These are phyloP conservation scores for Herpailurus yagouaroundi DNA, from an alignment of 2,113 vertebrate species.

Conservation along the genomic window DNA sequence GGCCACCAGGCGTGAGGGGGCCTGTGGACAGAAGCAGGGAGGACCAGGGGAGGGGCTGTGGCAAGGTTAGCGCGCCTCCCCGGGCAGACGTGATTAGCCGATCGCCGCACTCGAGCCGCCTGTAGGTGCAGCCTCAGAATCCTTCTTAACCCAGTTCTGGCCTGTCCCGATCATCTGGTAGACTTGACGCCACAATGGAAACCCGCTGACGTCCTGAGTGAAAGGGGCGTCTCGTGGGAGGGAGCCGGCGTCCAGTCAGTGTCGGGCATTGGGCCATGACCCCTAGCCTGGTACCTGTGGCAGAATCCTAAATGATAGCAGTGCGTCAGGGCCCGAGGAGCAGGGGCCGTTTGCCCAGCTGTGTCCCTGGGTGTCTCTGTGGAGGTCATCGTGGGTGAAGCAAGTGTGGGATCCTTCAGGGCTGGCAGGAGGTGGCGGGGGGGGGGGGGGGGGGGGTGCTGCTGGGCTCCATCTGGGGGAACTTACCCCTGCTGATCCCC, in stretches of 20 bases:
- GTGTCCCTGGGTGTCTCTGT: background rate
- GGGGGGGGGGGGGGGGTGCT: too few relatives aligned
- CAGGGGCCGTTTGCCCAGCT: background rate
- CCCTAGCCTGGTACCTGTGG: background rate
- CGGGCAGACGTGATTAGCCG: background rate
- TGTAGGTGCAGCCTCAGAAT: background rate
- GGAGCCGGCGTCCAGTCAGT: background rate
- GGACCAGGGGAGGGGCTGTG: background rate
- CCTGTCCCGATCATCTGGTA: fast-evolving
- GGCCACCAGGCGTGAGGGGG: background rate
- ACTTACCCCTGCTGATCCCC: background rate
- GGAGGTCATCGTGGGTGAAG: background rate
- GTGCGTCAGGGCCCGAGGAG: background rate
- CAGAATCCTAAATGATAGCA: background rate
- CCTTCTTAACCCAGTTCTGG: background rate
- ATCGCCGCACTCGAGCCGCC: fast-evolving
- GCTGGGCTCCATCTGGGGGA: background rate
- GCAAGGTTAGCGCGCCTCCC: background rate
- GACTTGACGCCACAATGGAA: background rate
- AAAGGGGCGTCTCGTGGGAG: background rate
- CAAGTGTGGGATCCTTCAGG: background rate
- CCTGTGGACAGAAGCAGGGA: background rate
- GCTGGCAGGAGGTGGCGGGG: background rate
- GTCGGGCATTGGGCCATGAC: background rate
- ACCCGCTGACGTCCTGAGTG: background rate